Base-by-base conservation (phyloP, 1,140 invertebrate species). In the Elymnias hypermnestra region DNA sequence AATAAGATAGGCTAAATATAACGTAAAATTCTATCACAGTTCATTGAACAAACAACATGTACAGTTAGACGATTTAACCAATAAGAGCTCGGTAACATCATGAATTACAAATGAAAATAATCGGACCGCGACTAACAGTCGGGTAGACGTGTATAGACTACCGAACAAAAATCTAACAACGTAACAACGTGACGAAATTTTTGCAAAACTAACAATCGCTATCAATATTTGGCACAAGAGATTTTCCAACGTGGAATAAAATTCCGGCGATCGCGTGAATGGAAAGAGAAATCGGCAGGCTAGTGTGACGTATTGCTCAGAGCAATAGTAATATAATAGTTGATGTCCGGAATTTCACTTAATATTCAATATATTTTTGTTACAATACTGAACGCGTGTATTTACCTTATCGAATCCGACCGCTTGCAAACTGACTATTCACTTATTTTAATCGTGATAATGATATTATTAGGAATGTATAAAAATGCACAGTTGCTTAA, bases 281-380 rank as follows among this genome's bases (percentile, higher is more conserved):
- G 45, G 29, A 54, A 61, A 60, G 54, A 55, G 61, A 64, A 64
- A 64, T 64, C 61, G 57, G 48, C 46, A 52, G 28, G 39, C 25
- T 17, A 52, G 10, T 43, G 29, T 23, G 19, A 29, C 26, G 26
- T 29, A 29, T 29, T 29, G 13, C 23, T 26, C 10, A 26, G 8
- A 3, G 10, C n/a, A n/a, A 29, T 29, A 12, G 26, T 12, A 13
- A 29, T 29, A 12, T n/a, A n/a, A 29, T 29, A 2, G 26, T 12
- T 29, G 10, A 29, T 29, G 10, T 29, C 26, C 26, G 13, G 5
- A 35, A 36, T 23, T 26, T 26, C 8, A 17, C 31, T 36, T 15
- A n/a, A 23, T 26, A 18, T 43, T 22, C 1, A n/a, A 9, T 35
- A 12, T 23, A 23, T 23, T 38, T 19, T 18, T 17, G 19, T 22